Evolutionary conservation across 2,113 vertebrate genomes (phyloP).

Genomic region (Entelurus aequoreus): DNA sequence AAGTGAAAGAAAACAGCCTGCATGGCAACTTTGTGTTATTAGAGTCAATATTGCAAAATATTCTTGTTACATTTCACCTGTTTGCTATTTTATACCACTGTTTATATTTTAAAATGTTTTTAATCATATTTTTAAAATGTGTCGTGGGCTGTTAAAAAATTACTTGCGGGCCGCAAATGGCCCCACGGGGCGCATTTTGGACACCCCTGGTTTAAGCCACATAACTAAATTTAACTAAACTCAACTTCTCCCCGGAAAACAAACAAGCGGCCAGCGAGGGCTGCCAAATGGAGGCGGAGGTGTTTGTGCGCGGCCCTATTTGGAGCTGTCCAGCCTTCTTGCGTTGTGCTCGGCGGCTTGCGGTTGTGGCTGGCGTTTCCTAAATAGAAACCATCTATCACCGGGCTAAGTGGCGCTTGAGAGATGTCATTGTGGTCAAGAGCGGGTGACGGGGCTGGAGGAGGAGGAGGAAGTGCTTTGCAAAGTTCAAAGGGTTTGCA

Average conservation of each 20-base stretch:
- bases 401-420: conserved; percentile 60
- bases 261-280: conserved; percentile 13
- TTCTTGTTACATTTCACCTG: too few relatives aligned
- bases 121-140: too few relatives aligned
- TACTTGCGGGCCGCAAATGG: too few relatives aligned
- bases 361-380: conserved; percentile 50
- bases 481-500: conserved; percentile 23
- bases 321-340: conserved; percentile 55
- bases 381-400: conserved; percentile 72
- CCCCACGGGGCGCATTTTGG: too few relatives aligned
- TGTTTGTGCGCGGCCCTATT: conserved; percentile 49
- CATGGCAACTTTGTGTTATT: too few relatives aligned
- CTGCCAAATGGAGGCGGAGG: conserved; percentile 20
- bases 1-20: too few relatives aligned
- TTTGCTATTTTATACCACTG: too few relatives aligned
- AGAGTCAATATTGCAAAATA: too few relatives aligned
- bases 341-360: conserved; percentile 57
- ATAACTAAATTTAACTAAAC: conserved; percentile 21
- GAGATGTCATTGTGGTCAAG: conserved; percentile 64
- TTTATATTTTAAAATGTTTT: too few relatives aligned
- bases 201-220: too few relatives aligned
- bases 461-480: conserved; percentile 52
- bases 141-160: too few relatives aligned
- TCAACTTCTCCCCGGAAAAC: conserved; percentile 16
- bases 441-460: conserved; percentile 55